phyloP scores from a whole-genome alignment of 2,113 vertebrate genomes.

The Pedetes capensis region DNA sequence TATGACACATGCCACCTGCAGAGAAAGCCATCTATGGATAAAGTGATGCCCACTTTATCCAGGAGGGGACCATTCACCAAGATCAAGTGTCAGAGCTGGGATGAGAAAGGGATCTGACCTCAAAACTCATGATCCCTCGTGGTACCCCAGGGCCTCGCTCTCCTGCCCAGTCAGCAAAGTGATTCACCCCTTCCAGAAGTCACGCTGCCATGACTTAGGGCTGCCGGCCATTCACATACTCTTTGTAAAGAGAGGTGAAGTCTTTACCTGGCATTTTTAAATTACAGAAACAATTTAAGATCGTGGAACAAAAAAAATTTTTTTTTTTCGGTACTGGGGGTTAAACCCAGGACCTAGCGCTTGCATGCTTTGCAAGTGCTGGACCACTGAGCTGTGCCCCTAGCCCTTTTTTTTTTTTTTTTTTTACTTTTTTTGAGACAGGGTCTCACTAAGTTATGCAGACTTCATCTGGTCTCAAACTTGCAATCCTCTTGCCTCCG shows the following conservation, averaged over 20 bases:
- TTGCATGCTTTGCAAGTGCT: too few relatives aligned
- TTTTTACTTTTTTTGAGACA: too few relatives aligned
- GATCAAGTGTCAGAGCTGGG: not conserved
- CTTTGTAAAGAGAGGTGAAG: not conserved
- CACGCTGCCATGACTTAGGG: not conserved
- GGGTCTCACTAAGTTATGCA: too few relatives aligned
- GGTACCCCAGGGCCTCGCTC: not conserved
- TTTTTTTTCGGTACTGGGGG: too few relatives aligned
- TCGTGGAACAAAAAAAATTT: not conserved
- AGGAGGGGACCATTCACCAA: not conserved
- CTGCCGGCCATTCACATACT: not conserved
- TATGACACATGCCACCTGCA: not conserved
- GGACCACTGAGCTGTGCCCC: too few relatives aligned
- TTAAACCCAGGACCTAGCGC: too few relatives aligned
- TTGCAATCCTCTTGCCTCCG: too few relatives aligned
- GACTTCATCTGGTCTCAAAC: too few relatives aligned
- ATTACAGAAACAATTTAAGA: not conserved
- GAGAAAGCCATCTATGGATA: not conserved
- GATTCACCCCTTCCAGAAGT: not conserved
- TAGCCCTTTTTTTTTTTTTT: too few relatives aligned
- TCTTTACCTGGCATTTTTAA: not conserved
- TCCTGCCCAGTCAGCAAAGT: not conserved
- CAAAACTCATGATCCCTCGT: not conserved
- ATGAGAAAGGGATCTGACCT: not conserved
- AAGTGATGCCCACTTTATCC: too few relatives aligned